These are phyloP conservation scores for Torymus texanus DNA, from an alignment of 2,888 invertebrate species.

Conservation along the genomic window DNA sequence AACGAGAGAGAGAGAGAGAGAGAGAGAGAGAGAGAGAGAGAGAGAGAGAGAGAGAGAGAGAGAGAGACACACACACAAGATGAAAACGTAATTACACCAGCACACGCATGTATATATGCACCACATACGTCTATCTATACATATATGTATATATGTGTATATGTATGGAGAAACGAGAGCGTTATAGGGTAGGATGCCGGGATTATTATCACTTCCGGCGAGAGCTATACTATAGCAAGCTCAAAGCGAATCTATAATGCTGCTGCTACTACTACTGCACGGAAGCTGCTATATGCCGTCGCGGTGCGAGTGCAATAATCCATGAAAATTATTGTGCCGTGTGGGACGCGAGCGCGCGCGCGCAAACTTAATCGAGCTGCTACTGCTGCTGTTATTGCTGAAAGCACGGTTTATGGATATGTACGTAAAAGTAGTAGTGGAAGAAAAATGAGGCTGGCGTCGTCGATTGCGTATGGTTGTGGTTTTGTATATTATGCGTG, in stretches of 20 bases:
- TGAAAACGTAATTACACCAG: conserved; percentile 36
- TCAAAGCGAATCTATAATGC: conserved; percentile 66
- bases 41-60: conserved; percentile 31
- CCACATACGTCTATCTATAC: too few relatives aligned
- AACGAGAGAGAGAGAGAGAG: conserved; percentile 26
- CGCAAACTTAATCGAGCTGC: conserved; percentile 29
- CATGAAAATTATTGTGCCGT: conserved; percentile 39
- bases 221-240: conserved; percentile 21
- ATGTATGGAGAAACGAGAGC: conserved; percentile 44
- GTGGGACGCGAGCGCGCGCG: conserved; percentile 24
- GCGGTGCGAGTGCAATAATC: conserved; percentile 44
- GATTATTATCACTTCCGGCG: conserved; percentile 71
- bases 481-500: too few relatives aligned
- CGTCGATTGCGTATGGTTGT: too few relatives aligned
- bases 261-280: conserved; percentile 19
- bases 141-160: too few relatives aligned
- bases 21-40: conserved; percentile 29
- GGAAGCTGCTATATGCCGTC: conserved; percentile 39
- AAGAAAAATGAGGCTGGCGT: too few relatives aligned
- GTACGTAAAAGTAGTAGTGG: not conserved
- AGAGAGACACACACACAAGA: conserved; percentile 14
- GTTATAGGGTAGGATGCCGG: conserved; percentile 56
- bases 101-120: not conserved
- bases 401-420: not conserved
- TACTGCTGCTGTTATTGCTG: not conserved